Evolutionary conservation across 2,888 invertebrate genomes (phyloP), one percentile per base, ranked within the genome.

Genomic region (Ptychoptera albimana): DNA sequence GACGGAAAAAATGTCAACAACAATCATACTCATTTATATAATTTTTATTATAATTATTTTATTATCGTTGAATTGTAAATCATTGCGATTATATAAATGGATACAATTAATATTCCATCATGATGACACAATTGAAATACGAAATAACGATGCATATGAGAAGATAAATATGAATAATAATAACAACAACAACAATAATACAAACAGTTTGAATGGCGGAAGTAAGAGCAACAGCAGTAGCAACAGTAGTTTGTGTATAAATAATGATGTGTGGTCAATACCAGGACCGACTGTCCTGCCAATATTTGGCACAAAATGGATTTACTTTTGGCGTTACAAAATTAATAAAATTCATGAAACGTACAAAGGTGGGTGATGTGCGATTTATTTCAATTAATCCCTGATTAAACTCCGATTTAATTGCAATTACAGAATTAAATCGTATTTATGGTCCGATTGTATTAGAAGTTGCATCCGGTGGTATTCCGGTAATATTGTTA

Each of bases 251-350:
- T 3, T 23, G 7, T 5, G 4, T 5, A 23, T 23, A 5, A 35
- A 16, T 7, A 41, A 50, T 16, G 50, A 50, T n/a, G 52, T 66
- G 29, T 63, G 61, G 60, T 56, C 61, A 41, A 74, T 88, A 37
- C 88, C 88, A 0, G 88, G 88, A 1, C 87, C 87, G 0, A 64
- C 71, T 8, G 60, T 75, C 0, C 54, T 87, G 37, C 87, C 88
- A 0, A 63, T 84, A 34, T 55, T 87, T 29, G 88, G 88, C 6
- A 86, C 87, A 5, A 71, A 79, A 44, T 88, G 87, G 87, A 73
- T 84, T 43, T 86, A 79, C 60, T 73, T 78, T 53, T 72, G 70
- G 53, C 70, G 73, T 46, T 85, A 84, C 55, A 72, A 70, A 54
- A 72, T 85, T 66, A 76, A 77, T 50, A 79, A 81, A 58, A 67